phyloP scores from a whole-genome alignment of 2,113 vertebrate genomes.

The Limnothrissa miodon region DNA sequence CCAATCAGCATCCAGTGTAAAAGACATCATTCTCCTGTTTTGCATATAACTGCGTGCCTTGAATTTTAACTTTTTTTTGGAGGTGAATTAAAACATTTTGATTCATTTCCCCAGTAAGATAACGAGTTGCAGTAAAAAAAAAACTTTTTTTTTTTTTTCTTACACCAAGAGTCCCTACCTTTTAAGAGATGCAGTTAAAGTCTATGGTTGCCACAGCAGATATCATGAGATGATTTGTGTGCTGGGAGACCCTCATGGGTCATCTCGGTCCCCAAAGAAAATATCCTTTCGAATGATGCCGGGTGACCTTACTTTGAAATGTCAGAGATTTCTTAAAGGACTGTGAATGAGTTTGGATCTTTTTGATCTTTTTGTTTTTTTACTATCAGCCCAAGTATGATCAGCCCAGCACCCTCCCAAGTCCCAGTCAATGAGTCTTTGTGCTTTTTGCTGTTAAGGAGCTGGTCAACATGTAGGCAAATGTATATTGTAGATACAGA shows the following conservation, averaged over 20 bases:
- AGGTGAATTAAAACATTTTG: neutral
- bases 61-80: neutral
- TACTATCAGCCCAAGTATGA: too few relatives aligned
- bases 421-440: neutral
- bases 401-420: neutral
- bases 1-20: neutral
- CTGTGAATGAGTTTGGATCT: neutral
- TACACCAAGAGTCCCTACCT: neutral
- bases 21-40: neutral
- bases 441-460: neutral
- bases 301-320: neutral
- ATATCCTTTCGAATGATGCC: constrained; percentile 1
- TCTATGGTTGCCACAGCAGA: neutral
- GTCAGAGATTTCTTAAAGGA: neutral
- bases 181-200: neutral
- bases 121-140: neutral
- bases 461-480: neutral
- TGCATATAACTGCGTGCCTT: neutral
- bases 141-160: neutral
- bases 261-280: neutral
- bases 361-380: neutral
- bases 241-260: neutral
- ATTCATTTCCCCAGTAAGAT: neutral
- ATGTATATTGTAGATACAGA: neutral
- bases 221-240: neutral